Base-by-base conservation (phyloP, 1,140 invertebrate genomes). In the Macrobrachium nipponense region DNA sequence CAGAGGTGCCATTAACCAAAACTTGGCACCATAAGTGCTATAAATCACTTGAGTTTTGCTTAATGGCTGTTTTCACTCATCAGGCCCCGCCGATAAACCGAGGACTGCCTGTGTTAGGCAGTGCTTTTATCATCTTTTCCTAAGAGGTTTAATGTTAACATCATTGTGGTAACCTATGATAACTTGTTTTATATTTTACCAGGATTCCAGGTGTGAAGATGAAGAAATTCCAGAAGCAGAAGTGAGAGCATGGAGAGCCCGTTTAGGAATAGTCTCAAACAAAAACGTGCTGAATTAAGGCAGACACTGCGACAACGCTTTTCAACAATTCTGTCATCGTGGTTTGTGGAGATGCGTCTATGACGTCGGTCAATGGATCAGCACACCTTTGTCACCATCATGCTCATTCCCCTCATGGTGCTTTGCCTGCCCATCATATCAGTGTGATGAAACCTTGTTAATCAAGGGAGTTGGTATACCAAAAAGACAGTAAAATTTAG, bases 221-320 rank as follows among this genome's bases (percentile, higher is more conserved):
- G 95, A 96, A 87, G 93, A 94, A 89, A 97, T 97, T 93, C 95
- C 96, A 78, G 94, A 95, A 88, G 96, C 97, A 92, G 96, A 97
- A 91, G 95, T 97, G 70, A 92, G 94, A 91, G 93, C 94, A 91
- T 96, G 96, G 90, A 95, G 95, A 92, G 95, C 95, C 60, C 94
- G 94, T 89, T 94, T 95, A 90, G 92, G 91, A 88, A 94, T 95
- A 90, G 93, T 96, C n/a, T n/a, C 89, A 94, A 94, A 87, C 94
- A 96, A 89, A 94, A 97, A 92, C 94, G 96, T 80, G 93, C 95
- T 89, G 94, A 97, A 91, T 92, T 98, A 86, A 93, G 97, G 70
- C 94, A 96, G 90, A 96, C 93, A 17, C 91, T 98, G 72, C 94
- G 94, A 88, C 94, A 95, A 90, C 94, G 95, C 90, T 98, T 97